phyloP scores from a whole-genome alignment of 2,113 vertebrate species.

The Grammomys dolichurus region DNA sequence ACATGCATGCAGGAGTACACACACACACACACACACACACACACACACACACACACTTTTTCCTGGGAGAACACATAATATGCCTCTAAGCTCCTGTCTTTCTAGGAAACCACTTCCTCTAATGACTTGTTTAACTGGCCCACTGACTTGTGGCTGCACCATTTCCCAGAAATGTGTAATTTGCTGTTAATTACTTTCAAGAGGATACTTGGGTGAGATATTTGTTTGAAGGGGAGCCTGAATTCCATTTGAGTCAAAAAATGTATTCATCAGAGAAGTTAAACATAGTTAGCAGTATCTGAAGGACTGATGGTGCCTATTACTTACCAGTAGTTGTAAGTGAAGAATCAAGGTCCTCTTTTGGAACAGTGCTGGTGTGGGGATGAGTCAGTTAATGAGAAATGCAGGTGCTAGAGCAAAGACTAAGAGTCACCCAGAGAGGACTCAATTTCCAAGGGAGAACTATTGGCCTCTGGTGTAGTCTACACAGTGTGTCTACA shows the following conservation, averaged over 20 bases:
- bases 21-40: too few species aligned
- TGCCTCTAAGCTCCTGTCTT: neutral
- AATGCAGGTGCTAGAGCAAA: neutral
- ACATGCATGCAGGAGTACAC: neutral
- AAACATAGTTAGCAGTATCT: neutral
- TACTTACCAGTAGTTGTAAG: neutral
- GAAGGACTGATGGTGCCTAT: neutral
- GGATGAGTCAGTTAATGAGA: neutral
- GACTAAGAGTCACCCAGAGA: neutral
- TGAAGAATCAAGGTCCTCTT: neutral
- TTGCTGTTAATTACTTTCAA: slow-evolving; percentile 7
- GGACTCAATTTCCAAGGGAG: neutral
- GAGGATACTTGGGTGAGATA: neutral
- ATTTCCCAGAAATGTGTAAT: neutral
- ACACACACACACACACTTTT: neutral
- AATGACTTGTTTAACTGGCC: neutral
- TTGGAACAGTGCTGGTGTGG: too few species aligned
- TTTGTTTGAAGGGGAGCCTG: slow-evolving; percentile 1
- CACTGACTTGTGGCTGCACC: neutral
- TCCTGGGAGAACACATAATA: neutral
- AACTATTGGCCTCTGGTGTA: neutral
- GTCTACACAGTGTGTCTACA: neutral
- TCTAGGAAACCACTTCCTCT: neutral
- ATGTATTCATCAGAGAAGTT: neutral
- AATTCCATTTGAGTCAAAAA: slow-evolving; percentile 18